These are phyloP conservation scores for Halcyon senegalensis DNA, from an alignment of 2,113 vertebrate genomes.

Conservation along the genomic window DNA sequence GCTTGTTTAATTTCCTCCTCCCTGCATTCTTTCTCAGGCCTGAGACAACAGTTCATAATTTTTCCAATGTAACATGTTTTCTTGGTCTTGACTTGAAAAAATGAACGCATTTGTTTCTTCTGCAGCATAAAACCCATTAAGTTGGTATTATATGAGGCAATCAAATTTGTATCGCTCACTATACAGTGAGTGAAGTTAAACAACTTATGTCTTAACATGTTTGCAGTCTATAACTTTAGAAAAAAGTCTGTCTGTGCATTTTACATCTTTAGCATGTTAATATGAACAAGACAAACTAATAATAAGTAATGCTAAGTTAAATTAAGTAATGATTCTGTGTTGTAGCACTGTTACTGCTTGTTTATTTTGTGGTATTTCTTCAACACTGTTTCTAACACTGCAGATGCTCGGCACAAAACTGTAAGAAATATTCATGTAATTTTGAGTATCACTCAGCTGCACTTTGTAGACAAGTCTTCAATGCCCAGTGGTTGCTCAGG, in stretches of 20 bases:
- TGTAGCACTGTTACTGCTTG: not conserved
- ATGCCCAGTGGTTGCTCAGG: not conserved
- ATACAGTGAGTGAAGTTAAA: not conserved
- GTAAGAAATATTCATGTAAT: not conserved
- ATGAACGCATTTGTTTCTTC: not conserved
- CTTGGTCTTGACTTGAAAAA: constrained; percentile 33
- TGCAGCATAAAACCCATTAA: constrained; percentile 12
- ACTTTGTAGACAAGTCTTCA: not conserved
- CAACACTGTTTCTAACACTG: not conserved
- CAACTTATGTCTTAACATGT: not conserved
- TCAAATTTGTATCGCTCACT: not conserved
- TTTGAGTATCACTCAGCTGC: not conserved
- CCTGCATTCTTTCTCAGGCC: constrained; percentile 17
- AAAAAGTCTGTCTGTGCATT: not conserved
- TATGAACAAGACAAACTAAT: not conserved
- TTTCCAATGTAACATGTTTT: not conserved
- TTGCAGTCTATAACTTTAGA: not conserved
- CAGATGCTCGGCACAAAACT: not conserved
- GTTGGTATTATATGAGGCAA: not conserved
- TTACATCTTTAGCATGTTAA: not conserved
- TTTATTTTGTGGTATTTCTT: constrained; percentile 38
- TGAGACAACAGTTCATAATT: no score
- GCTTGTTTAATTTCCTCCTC: constrained; percentile 72
- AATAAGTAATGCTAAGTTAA: not conserved
- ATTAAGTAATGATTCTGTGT: not conserved